Conservation (phyloP, 2,888 invertebrate genomes). For the Tinea trinotella region DNA sequence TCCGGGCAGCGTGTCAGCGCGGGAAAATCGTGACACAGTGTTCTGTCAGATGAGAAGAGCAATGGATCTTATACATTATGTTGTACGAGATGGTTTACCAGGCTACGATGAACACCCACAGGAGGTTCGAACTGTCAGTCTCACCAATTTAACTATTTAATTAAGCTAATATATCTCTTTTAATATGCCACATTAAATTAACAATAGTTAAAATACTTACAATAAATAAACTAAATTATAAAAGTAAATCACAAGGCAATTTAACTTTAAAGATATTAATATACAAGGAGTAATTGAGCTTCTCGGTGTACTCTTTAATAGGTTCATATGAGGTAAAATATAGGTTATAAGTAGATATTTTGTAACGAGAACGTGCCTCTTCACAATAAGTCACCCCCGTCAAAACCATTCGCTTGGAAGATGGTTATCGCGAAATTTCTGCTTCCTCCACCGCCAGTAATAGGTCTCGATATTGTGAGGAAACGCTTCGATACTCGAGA, state of each 20-base stretch:
- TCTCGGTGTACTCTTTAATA: neutral
- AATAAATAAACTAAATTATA: too few species aligned
- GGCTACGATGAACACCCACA: constrained; percentile 69
- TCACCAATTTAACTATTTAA: neutral
- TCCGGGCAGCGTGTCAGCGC: constrained; percentile 92
- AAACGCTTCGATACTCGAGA: neutral
- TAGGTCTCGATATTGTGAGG: constrained; percentile 15
- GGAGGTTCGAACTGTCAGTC: constrained; percentile 39
- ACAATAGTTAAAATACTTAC: too few species aligned
- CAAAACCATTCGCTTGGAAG: constrained; percentile 21
- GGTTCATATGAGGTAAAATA: neutral
- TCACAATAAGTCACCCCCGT: constrained; percentile 21
- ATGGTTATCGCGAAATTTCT: constrained; percentile 21
- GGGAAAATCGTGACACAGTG: constrained; percentile 97
- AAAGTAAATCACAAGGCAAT: too few species aligned
- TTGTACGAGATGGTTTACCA: constrained; percentile 94
- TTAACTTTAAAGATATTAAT: too few species aligned
- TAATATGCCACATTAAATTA: too few species aligned
- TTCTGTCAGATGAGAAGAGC: constrained; percentile 98
- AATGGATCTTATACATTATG: constrained; percentile 97
- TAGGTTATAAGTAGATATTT: constrained; percentile 1
- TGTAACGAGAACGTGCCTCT: constrained; percentile 6
- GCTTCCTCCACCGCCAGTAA: constrained; percentile 19
- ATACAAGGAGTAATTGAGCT: neutral
- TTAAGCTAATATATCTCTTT: neutral